phyloP scores from a whole-genome alignment of 2,888 invertebrate genomes.

The Drosophila siamana region DNA sequence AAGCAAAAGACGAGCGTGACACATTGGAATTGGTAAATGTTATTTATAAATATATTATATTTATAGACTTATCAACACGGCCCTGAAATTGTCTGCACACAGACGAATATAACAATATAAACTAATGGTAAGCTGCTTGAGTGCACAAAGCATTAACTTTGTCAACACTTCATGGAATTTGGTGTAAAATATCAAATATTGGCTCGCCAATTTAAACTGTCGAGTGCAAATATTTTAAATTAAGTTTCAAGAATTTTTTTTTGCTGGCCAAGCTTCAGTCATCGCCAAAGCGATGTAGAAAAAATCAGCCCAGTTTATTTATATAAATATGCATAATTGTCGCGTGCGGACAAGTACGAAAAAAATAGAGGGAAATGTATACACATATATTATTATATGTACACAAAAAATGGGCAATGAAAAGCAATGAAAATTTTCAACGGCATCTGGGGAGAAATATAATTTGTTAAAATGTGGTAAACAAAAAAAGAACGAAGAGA shows the following conservation, averaged over 20 bases:
- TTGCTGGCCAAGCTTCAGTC: conserved; percentile 1
- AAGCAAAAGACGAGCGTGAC: conserved; percentile 13
- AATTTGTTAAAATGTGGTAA: conserved; percentile 30
- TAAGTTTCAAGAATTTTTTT: conserved; percentile 18
- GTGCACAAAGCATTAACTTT: not conserved
- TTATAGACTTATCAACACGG: not conserved
- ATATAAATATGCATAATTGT: conserved; percentile 72
- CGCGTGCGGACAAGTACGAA: conserved; percentile 55
- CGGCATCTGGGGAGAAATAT: conserved; percentile 27
- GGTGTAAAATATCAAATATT: not conserved
- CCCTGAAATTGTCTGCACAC: not conserved
- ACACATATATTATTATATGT: conserved; percentile 15
- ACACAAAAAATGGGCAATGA: conserved; percentile 28
- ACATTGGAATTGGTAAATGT: not conserved
- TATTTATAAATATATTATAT: not conserved
- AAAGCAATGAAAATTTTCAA: conserved; percentile 36
- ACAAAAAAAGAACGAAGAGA: conserved; percentile 13
- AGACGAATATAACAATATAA: not conserved
- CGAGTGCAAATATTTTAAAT: conserved; percentile 4
- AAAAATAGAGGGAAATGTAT: conserved; percentile 27
- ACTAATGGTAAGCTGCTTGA: conserved; percentile 1
- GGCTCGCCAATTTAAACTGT: not conserved
- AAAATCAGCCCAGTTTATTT: conserved; percentile 49
- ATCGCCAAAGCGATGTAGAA: conserved; percentile 11
- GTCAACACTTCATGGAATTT: not conserved